Percentiles rank a stretch among this genome's conserved stretches.
Conservation (phyloP, 2,888 invertebrate species). For the Clanis bilineata region DNA sequence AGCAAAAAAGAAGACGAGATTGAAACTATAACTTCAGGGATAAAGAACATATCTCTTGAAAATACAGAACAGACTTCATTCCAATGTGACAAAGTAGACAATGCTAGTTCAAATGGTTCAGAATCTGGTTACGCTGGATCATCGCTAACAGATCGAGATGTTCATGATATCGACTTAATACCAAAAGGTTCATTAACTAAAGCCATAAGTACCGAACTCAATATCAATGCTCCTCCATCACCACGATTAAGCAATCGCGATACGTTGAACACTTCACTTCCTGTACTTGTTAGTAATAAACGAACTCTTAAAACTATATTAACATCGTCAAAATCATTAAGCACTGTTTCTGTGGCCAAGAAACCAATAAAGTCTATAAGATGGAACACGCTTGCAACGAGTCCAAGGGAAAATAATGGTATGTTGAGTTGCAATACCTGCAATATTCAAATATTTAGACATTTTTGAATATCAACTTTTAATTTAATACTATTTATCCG, state of each 20-base stretch:
- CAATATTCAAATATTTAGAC: too few species aligned
- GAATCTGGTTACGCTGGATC: conserved; percentile 17
- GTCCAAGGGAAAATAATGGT: conserved; percentile 18
- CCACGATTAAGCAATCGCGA: background rate
- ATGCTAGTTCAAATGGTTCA: conserved; percentile 12
- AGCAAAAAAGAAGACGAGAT: conserved; percentile 31
- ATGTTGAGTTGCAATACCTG: conserved; percentile 13
- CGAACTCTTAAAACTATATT: conserved; percentile 22
- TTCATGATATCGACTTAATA: background rate
- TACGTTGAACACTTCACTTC: background rate
- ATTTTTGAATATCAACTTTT: too few species aligned
- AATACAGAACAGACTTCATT: conserved; percentile 31
- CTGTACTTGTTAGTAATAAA: conserved; percentile 6
- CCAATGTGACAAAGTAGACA: conserved; percentile 27
- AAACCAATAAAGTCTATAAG: conserved; percentile 54
- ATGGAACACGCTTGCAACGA: conserved; percentile 56
- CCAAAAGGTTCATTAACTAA: conserved; percentile 2
- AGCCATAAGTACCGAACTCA: conserved; percentile 1
- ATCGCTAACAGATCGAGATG: conserved; percentile 2
- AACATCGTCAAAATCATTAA: conserved; percentile 53
- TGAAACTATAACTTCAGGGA: conserved; percentile 32
- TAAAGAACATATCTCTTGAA: conserved; percentile 36
- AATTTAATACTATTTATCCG: too few species aligned
- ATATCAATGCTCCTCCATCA: background rate
- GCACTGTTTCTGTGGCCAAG: conserved; percentile 34